These are phyloP conservation scores for Rotaria sp. DNA, from an alignment of 2,888 invertebrate species.

Conservation along the genomic window DNA sequence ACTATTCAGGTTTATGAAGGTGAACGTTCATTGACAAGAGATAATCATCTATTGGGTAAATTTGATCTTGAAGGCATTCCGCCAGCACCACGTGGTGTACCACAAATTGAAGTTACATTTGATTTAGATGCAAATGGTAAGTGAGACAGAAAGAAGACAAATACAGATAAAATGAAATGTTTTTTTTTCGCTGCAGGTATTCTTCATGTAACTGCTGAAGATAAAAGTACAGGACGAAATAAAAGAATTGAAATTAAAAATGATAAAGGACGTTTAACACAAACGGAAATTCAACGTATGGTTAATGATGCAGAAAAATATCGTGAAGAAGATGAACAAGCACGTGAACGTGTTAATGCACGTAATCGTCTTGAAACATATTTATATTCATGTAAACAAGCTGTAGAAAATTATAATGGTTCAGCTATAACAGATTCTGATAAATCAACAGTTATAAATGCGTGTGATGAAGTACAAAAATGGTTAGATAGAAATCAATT, in stretches of 20 bases:
- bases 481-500: slow-evolving; percentile 60
- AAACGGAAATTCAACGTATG: slow-evolving; percentile 84
- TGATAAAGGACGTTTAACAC: slow-evolving; percentile 74
- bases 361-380: slow-evolving; percentile 45
- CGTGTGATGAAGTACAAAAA: slow-evolving; percentile 76
- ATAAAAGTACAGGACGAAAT: slow-evolving; percentile 65
- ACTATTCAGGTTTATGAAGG: slow-evolving; percentile 63
- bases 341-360: slow-evolving; percentile 41
- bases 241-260: slow-evolving; percentile 61
- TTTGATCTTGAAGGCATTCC: slow-evolving; percentile 93
- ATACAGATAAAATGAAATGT: too few relatives aligned
- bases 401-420: slow-evolving; percentile 84
- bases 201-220: slow-evolving; percentile 81
- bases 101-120: slow-evolving; percentile 60
- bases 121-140: slow-evolving; percentile 65
- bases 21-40: slow-evolving; percentile 56
- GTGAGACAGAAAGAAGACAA: too few relatives aligned
- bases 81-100: slow-evolving; percentile 80
- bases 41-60: slow-evolving; percentile 74
- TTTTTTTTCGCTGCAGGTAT: slow-evolving; percentile 58
- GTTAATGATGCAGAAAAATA: slow-evolving; percentile 60
- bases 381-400: slow-evolving; percentile 77
- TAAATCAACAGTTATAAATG: slow-evolving; percentile 71
- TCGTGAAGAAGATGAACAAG: slow-evolving; percentile 42
- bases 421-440: slow-evolving; percentile 77